Conservation (phyloP, 2,797 vertebrate species). For the Melanotaenia trifasciata region DNA sequence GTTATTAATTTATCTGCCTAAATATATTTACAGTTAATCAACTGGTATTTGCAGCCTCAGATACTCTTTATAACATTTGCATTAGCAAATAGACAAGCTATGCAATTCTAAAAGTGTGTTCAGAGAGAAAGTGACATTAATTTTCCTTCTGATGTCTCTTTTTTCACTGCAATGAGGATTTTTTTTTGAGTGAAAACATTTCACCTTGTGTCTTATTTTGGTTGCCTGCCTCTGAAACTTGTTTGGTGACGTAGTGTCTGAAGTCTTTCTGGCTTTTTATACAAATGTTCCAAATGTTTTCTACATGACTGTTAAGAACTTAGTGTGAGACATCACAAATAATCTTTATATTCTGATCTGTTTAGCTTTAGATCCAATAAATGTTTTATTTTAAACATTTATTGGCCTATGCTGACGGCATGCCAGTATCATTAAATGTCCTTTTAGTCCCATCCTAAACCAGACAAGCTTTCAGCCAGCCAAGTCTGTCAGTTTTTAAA, state of each 20-base stretch:
- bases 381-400: not conserved
- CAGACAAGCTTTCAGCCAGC: not conserved
- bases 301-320: not conserved
- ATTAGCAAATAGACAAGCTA: no score
- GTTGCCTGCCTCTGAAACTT: not conserved
- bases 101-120: not conserved
- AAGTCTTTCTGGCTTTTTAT: not conserved
- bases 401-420: not conserved
- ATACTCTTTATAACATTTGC: not conserved
- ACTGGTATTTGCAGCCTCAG: not conserved
- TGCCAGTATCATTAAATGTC: conserved; percentile 1
- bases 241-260: not conserved
- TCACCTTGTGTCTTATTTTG: not conserved
- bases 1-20: not conserved
- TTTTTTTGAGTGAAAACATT: not conserved
- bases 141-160: not conserved
- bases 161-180: not conserved
- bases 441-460: not conserved
- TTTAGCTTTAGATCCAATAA: not conserved
- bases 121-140: not conserved
- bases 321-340: not conserved
- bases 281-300: not conserved
- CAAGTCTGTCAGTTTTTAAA: conserved; percentile 10
- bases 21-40: not conserved
- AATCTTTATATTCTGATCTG: not conserved